A percentile compares a stretch with the other conserved stretches of the same genome.
phyloP scores from a whole-genome alignment of 2,797 vertebrate species.

The Chaenodraco wilsoni region DNA sequence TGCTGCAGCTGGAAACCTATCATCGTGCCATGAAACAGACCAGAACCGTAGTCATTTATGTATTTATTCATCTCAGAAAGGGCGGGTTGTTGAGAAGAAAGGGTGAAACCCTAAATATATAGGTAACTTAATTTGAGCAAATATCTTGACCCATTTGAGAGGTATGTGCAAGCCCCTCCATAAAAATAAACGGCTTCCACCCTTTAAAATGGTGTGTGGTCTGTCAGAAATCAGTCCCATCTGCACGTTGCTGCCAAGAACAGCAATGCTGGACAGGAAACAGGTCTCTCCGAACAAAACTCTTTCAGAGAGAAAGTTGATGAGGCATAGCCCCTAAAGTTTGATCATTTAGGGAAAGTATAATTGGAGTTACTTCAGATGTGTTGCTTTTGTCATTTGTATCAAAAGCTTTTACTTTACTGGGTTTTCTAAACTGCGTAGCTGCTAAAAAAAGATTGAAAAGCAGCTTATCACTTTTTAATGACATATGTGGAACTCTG shows the following conservation, averaged over 20 bases:
- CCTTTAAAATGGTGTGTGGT: constrained; percentile 84
- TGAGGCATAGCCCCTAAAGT: constrained; percentile 43
- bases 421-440: background rate
- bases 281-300: constrained; percentile 74
- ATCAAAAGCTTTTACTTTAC: constrained; percentile 1
- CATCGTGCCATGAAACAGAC: constrained; percentile 56
- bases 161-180: constrained; percentile 70
- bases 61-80: constrained; percentile 58
- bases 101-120: constrained; percentile 57
- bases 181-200: constrained; percentile 80
- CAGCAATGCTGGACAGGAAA: constrained; percentile 81
- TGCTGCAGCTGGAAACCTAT: constrained; percentile 53
- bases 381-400: background rate
- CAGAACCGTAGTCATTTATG: constrained; percentile 43
- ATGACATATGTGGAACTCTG: background rate
- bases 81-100: constrained; percentile 48
- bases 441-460: background rate
- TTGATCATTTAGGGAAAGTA: constrained; percentile 44
- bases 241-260: constrained; percentile 79
- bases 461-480: constrained; percentile 2
- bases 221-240: constrained; percentile 84
- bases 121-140: constrained; percentile 76
- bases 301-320: constrained; percentile 65
- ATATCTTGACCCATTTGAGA: constrained; percentile 75
- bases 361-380: constrained; percentile 29